phyloP scores from a whole-genome alignment of 1,140 invertebrate species.

The Saccostrea echinata region DNA sequence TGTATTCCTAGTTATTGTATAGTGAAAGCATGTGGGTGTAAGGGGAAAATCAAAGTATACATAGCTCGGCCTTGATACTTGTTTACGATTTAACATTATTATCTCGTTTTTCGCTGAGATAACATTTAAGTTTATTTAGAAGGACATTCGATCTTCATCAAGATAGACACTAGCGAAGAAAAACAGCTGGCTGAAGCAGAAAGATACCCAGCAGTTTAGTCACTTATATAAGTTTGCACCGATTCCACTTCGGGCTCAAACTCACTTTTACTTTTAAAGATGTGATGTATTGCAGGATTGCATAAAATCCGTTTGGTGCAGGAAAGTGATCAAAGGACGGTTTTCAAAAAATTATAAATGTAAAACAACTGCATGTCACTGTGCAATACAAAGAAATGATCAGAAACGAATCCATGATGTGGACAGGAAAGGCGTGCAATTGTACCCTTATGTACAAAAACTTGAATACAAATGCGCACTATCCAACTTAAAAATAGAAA shows the following conservation, averaged over 20 bases:
- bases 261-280: neutral
- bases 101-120: neutral
- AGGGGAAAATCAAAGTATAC: neutral
- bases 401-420: no score
- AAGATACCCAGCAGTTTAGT: neutral
- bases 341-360: no score
- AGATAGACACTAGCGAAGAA: conserved; percentile 1
- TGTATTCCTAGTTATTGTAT: neutral
- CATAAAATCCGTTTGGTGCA: neutral
- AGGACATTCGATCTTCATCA: conserved; percentile 17
- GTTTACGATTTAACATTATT: conserved; percentile 33
- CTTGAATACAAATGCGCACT: neutral
- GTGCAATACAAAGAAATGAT: no score
- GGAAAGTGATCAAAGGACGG: neutral
- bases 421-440: no score
- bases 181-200: neutral
- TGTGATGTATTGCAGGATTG: neutral
- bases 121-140: conserved; percentile 16
- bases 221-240: neutral
- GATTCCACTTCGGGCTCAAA: neutral
- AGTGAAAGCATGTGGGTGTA: neutral
- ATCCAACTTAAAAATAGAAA: neutral
- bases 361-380: no score
- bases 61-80: conserved; percentile 13
- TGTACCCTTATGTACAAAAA: neutral